These are phyloP conservation scores for Zeus faber DNA, from an alignment of 2,113 vertebrate genomes.

Conservation along the genomic window DNA sequence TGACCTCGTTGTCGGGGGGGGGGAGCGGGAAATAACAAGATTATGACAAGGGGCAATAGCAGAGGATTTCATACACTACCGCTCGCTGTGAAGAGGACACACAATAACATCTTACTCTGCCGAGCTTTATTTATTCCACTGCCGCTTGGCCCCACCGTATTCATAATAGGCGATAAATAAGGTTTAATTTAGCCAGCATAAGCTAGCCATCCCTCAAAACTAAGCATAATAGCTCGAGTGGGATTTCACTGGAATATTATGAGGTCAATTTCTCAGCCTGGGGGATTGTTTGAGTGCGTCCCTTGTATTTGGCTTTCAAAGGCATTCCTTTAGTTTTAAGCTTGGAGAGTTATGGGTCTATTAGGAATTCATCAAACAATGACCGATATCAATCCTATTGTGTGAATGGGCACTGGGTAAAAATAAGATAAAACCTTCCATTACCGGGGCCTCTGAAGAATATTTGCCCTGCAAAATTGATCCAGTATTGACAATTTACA, in stretches of 20 bases:
- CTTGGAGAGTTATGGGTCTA: constrained; percentile 73
- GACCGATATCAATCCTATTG: constrained; percentile 68
- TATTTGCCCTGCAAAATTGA: constrained; percentile 72
- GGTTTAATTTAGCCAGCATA: constrained; percentile 62
- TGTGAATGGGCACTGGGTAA: constrained; percentile 65
- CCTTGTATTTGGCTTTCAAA: constrained; percentile 55
- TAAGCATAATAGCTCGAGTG: constrained; percentile 56
- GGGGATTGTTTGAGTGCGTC: constrained; percentile 49
- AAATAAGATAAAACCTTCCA: constrained; percentile 77
- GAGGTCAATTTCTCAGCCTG: constrained; percentile 72
- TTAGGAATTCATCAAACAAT: constrained; percentile 76
- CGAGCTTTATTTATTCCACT: constrained; percentile 65
- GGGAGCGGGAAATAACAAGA: constrained; percentile 19
- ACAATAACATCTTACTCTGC: constrained; percentile 57
- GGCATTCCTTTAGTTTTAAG: constrained; percentile 65
- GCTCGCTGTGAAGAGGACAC: constrained; percentile 55
- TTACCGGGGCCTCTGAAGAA: constrained; percentile 68
- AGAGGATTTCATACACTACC: constrained; percentile 43
- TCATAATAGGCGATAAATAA: constrained; percentile 68
- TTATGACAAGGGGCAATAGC: constrained; percentile 44
- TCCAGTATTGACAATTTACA: constrained; percentile 77
- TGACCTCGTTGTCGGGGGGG: constrained; percentile 31
- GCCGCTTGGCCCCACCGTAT: constrained; percentile 49
- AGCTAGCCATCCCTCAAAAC: constrained; percentile 64
- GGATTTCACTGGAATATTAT: constrained; percentile 72